Percentiles rank a stretch among this genome's conserved stretches.
Evolutionary conservation across 2,797 vertebrate genomes (phyloP).

Genomic region (Mormyrops attenuatus): DNA sequence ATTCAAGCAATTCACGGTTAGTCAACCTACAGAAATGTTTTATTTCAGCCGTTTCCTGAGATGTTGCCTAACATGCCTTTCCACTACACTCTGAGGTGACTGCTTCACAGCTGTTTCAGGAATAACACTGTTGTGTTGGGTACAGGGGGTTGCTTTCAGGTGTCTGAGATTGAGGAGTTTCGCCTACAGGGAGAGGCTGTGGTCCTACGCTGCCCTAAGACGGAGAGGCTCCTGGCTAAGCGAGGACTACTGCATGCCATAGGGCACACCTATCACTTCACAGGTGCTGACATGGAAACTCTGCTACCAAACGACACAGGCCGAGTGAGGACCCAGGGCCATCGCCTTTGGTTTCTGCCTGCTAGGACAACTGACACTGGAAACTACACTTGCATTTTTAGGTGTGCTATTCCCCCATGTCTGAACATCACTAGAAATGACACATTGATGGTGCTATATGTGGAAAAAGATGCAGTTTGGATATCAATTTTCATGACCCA

Average conservation of each 20-base stretch:
- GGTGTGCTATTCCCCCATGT: conserved; percentile 52
- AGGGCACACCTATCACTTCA: conserved; percentile 42
- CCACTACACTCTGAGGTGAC: background rate
- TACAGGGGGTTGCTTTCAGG: conserved; percentile 46
- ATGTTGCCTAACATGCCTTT: background rate
- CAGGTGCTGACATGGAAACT: conserved; percentile 30
- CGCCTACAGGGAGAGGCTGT: conserved; percentile 66
- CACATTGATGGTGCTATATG: background rate
- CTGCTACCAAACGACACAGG: conserved; percentile 43
- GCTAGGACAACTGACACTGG: conserved; percentile 68
- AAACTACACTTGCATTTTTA: conserved; percentile 71
- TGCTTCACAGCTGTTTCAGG: background rate
- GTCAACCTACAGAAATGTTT: background rate
- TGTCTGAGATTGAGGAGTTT: conserved; percentile 38
- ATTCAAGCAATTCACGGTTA: background rate
- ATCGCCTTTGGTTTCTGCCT: conserved; percentile 76
- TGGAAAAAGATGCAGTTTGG: background rate
- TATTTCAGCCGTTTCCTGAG: background rate
- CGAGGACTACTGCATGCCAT: conserved; percentile 33
- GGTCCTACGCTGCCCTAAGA: conserved; percentile 61
- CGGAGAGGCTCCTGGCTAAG: conserved; percentile 19
- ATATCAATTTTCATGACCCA: background rate
- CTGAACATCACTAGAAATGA: background rate
- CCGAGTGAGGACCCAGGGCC: conserved; percentile 42
- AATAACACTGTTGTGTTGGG: conserved; percentile 5